phyloP scores from a whole-genome alignment of 2,113 vertebrate species.

The Protobothrops flavoviridis region DNA sequence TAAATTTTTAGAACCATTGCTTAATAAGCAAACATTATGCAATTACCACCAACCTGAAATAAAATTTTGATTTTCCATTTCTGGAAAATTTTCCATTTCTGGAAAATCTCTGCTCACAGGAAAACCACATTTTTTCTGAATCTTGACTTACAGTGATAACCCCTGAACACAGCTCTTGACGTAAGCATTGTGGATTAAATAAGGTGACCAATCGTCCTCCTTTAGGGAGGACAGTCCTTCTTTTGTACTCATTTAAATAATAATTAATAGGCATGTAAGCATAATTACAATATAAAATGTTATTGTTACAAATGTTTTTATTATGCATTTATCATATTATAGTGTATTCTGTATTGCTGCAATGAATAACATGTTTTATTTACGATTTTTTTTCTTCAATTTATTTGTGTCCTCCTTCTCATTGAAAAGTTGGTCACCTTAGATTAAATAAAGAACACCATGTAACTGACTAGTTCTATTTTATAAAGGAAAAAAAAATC shows the following conservation, averaged over 20 bases:
- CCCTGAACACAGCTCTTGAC: not conserved
- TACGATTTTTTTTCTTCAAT: too few species aligned
- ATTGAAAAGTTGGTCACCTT: too few species aligned
- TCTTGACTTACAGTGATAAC: not conserved
- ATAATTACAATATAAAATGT: too few species aligned
- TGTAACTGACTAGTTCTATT: not conserved
- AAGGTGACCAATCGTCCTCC: not conserved
- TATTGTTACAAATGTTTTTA: too few species aligned
- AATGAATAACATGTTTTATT: too few species aligned
- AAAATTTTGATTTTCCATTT: not conserved
- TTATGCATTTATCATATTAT: too few species aligned
- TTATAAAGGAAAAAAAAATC: not conserved
- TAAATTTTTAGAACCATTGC: not conserved
- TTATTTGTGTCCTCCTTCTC: too few species aligned
- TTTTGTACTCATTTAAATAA: too few species aligned
- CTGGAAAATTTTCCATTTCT: not conserved
- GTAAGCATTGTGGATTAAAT: not conserved
- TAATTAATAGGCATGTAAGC: too few species aligned
- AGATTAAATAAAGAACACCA: not conserved
- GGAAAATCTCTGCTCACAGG: not conserved
- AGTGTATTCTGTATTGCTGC: too few species aligned
- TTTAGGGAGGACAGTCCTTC: too few species aligned
- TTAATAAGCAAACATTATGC: not conserved
- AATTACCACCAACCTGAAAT: not conserved
- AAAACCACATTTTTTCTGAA: not conserved